A percentile compares a stretch with the other conserved stretches of the same genome.
Conservation (phyloP, 2,797 vertebrate genomes). For the Serranus cabrilla region DNA sequence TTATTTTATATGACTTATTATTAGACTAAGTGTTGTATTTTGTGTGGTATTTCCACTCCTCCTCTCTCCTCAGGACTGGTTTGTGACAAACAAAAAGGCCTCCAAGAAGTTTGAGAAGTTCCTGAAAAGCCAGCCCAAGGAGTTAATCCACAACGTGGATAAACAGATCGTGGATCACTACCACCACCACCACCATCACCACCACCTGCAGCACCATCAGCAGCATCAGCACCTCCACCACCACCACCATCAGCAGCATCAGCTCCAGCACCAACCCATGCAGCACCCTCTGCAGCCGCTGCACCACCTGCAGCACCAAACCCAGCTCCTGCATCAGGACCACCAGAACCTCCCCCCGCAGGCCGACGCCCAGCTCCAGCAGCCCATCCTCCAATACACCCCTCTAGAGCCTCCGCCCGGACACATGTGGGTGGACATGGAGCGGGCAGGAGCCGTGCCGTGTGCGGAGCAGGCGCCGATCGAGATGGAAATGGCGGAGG, state of each 20-base stretch:
- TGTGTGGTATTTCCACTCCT: not conserved
- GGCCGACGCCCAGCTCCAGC: constrained; percentile 52
- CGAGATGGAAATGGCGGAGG: constrained; percentile 41
- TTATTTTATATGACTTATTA: too few relatives aligned
- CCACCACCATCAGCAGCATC: constrained; percentile 37
- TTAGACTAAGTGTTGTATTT: too few relatives aligned
- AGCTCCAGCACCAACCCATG: constrained; percentile 55
- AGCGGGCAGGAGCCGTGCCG: constrained; percentile 25
- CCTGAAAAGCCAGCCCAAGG: constrained; percentile 88
- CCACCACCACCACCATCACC: constrained; percentile 50
- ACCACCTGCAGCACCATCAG: constrained; percentile 20
- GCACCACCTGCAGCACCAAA: constrained; percentile 71
- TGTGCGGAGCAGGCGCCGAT: constrained; percentile 50
- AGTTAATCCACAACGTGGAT: constrained; percentile 76
- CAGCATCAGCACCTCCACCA: constrained; percentile 29
- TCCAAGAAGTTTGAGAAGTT: constrained; percentile 92
- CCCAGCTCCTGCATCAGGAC: constrained; percentile 61
- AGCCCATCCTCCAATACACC: constrained; percentile 70
- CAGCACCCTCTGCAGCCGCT: constrained; percentile 74
- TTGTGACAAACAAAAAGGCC: constrained; percentile 90
- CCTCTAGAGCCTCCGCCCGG: constrained; percentile 56
- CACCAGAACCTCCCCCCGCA: constrained; percentile 58
- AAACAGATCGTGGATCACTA: constrained; percentile 74
- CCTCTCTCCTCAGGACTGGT: constrained; percentile 90
- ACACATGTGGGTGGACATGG: constrained; percentile 70